Percentiles rank a stretch among this genome's conserved stretches.
Conservation (phyloP, 2,113 vertebrate species). For the Hemiscyllium ocellatum region DNA sequence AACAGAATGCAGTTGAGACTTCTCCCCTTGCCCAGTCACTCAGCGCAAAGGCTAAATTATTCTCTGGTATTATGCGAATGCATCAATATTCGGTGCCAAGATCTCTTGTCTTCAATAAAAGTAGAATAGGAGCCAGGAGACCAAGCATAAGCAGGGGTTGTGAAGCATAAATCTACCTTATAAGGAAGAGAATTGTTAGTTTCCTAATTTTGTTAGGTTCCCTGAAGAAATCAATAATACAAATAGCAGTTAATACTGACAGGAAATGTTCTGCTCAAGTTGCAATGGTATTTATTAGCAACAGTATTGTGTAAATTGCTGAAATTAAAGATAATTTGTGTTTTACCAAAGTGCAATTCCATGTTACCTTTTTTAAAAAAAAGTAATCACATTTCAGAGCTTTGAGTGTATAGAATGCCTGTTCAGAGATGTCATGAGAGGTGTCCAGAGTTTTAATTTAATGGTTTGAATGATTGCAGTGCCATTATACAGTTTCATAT, state of each 20-base stretch:
- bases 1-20: not conserved
- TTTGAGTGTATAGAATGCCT: not conserved
- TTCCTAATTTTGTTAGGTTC: constrained; percentile 2
- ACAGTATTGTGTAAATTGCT: not conserved
- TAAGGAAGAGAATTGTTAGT: not conserved
- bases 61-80: not conserved
- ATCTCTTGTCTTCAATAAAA: no score
- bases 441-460: not conserved
- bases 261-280: not conserved
- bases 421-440: not conserved
- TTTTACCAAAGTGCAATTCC: not conserved
- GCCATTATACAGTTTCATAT: not conserved
- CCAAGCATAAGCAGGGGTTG: not conserved
- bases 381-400: not conserved
- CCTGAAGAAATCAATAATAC: not conserved
- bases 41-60: not conserved
- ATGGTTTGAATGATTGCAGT: not conserved
- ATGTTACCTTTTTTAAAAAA: not conserved
- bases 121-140: constrained; percentile 18
- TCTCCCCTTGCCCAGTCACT: not conserved
- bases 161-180: not conserved
- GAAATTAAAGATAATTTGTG: not conserved
- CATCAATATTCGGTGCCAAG: not conserved
- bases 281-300: not conserved
- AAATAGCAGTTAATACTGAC: not conserved